Percentiles rank a stretch among this genome's conserved stretches.
phyloP scores from a whole-genome alignment of 2,888 invertebrate species.

The Chalcosyrphus nemorum region DNA sequence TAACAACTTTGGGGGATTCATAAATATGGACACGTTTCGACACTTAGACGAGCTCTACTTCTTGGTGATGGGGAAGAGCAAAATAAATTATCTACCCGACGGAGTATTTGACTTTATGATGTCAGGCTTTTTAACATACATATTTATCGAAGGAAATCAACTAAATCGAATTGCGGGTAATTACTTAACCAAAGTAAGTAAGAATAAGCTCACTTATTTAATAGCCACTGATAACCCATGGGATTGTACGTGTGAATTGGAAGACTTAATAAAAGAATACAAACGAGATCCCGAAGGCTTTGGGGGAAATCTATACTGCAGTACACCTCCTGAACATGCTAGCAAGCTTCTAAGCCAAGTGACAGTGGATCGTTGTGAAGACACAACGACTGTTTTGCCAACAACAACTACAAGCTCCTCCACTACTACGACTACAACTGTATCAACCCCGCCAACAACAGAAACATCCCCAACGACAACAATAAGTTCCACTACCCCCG shows the following conservation, averaged over 20 bases:
- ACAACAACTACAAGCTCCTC: constrained; percentile 1
- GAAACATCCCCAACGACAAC: too few relatives aligned
- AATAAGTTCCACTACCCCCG: neutral
- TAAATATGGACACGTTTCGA: constrained; percentile 68
- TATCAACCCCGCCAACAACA: too few relatives aligned
- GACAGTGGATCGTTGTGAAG: neutral
- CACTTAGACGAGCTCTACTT: constrained; percentile 67
- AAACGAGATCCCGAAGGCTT: constrained; percentile 6
- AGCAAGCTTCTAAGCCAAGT: constrained; percentile 4
- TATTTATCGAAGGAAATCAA: constrained; percentile 74
- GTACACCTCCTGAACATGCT: constrained; percentile 42
- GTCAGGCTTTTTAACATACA: constrained; percentile 23
- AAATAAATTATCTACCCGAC: constrained; percentile 41
- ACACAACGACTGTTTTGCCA: neutral
- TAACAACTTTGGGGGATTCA: constrained; percentile 73
- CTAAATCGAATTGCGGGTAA: constrained; percentile 60
- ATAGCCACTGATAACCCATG: constrained; percentile 74
- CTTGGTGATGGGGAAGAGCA: constrained; percentile 74
- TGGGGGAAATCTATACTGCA: constrained; percentile 47
- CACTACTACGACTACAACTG: neutral
- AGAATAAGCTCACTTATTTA: constrained; percentile 6
- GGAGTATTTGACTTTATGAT: constrained; percentile 45
- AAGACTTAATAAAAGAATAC: constrained; percentile 35
- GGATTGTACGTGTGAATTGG: constrained; percentile 73
- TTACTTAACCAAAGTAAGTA: constrained; percentile 48